Evolutionary conservation across 2,113 vertebrate genomes (phyloP), one percentile per base, ranked within the genome.

Genomic region (Eudyptes chrysolophus): DNA sequence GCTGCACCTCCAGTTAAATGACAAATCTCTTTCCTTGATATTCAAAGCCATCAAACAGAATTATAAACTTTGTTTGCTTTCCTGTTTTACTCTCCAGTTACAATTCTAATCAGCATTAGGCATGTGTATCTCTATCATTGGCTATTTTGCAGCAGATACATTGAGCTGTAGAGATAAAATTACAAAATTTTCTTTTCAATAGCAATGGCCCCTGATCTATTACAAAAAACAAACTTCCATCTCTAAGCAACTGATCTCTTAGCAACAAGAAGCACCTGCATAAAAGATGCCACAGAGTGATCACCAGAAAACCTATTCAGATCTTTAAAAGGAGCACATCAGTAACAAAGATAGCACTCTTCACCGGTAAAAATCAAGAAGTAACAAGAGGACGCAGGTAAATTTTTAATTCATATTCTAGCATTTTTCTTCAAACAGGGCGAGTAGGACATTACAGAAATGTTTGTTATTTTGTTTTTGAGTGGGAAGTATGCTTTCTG

Each of bases 171-270:
- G 42, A 95, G 94, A 87, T 97, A 97, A 98, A 97, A 98, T 96
- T 89, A 97, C 92, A 97, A 97, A 95, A 97, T 97, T 97, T 97
- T 95, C 85, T 96, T 97, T 97, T 97, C 95, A 97, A 98, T 92
- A 97, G 88, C 84, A 96, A 81, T 97, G 95, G 97, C 96, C 98
- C 96, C 97, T 97, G 96, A 98, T 98, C 98, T 97, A 98, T 97
- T 89, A 95, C 91, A 93, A 93, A 87, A 94, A 87, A 82, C 93
- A 98, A 96, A 94, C 82, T 94, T 97, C 96, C 96, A 98, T 98
- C 98, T 98, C 98, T 90, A 98, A 98, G 98, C 98, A 99, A 99
- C 98, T 98, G 96, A 98, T 98, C 98, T 98, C 98, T 98, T 99
- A 98, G 98, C 98, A 99, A 98, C 98, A 97, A 98, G 98, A 98